Conservation (phyloP, 2,113 vertebrate species). For the Tychaedon coryphoeus region DNA sequence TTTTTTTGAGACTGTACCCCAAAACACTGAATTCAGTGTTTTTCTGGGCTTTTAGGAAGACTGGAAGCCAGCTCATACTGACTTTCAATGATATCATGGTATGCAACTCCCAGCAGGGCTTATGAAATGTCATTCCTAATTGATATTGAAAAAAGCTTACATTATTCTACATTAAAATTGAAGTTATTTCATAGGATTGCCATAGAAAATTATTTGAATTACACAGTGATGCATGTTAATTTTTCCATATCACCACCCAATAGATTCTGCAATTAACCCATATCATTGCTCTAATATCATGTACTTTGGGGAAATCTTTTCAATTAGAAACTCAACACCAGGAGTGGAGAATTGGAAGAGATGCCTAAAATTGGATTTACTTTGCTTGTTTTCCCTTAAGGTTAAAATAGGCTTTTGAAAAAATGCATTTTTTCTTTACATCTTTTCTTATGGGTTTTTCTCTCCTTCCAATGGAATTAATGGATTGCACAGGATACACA, state of each 20-base stretch:
- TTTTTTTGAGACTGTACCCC: neutral
- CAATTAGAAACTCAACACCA: constrained; percentile 25
- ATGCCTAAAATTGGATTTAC: constrained; percentile 33
- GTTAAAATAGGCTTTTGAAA: neutral
- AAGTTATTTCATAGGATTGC: neutral
- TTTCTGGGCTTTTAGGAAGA: neutral
- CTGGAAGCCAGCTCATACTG: neutral
- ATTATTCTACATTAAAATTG: neutral
- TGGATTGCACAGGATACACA: neutral
- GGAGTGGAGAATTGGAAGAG: neutral
- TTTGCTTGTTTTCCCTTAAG: neutral
- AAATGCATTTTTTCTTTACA: neutral
- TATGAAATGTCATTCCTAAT: neutral
- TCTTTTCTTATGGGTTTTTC: neutral
- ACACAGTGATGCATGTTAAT: constrained; percentile 12
- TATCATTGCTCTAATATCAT: constrained; percentile 3
- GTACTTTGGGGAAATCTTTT: constrained; percentile 48
- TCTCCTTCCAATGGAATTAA: neutral
- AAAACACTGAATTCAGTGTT: neutral
- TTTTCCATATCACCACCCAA: constrained; percentile 10
- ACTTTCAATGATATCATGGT: neutral
- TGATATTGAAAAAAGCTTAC: neutral
- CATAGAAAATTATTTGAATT: constrained; percentile 19
- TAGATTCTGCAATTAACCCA: constrained; percentile 47
- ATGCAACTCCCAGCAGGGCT: neutral